Conservation (phyloP, 2,888 invertebrate genomes). For the Perizoma affinitatum region DNA sequence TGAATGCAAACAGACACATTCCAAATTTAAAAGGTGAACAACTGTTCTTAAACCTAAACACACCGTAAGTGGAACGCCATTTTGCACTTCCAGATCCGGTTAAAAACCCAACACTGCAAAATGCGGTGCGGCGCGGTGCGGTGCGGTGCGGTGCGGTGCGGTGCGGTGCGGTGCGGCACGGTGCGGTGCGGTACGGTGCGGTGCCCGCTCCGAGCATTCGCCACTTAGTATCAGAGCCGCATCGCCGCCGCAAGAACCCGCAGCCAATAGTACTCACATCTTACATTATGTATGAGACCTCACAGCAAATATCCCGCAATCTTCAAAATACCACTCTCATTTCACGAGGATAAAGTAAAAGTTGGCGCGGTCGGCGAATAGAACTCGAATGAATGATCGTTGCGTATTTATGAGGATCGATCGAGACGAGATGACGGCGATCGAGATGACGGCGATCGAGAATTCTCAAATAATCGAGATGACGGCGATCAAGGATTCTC, state of each 20-base stretch:
- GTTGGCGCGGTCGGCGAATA: slow-evolving; percentile 2
- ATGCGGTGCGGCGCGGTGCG: no score
- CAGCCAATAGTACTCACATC: slow-evolving; percentile 43
- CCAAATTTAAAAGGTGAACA: no score
- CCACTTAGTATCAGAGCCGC: slow-evolving; percentile 57
- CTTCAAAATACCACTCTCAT: slow-evolving; percentile 9
- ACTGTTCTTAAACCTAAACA: neutral
- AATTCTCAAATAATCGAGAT: slow-evolving; percentile 19
- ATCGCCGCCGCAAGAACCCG: slow-evolving; percentile 48
- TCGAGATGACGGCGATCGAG: slow-evolving; percentile 15
- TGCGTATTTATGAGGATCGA: slow-evolving; percentile 43
- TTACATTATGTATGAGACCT: slow-evolving; percentile 59
- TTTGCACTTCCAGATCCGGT: slow-evolving; percentile 8
- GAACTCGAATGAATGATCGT: slow-evolving; percentile 36
- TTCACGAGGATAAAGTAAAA: slow-evolving; percentile 7
- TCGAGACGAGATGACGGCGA: slow-evolving; percentile 18
- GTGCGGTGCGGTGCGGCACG: neutral
- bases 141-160: no score
- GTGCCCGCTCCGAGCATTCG: slow-evolving; percentile 38
- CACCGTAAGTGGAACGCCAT: slow-evolving; percentile 1
- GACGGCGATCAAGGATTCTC: slow-evolving; percentile 22
- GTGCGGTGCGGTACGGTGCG: slow-evolving; percentile 12
- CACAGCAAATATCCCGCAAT: slow-evolving; percentile 20
- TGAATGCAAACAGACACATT: no score
- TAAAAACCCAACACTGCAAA: slow-evolving; percentile 2